Conservation (phyloP, 2,797 vertebrate species). For the Denticeps clupeoides region DNA sequence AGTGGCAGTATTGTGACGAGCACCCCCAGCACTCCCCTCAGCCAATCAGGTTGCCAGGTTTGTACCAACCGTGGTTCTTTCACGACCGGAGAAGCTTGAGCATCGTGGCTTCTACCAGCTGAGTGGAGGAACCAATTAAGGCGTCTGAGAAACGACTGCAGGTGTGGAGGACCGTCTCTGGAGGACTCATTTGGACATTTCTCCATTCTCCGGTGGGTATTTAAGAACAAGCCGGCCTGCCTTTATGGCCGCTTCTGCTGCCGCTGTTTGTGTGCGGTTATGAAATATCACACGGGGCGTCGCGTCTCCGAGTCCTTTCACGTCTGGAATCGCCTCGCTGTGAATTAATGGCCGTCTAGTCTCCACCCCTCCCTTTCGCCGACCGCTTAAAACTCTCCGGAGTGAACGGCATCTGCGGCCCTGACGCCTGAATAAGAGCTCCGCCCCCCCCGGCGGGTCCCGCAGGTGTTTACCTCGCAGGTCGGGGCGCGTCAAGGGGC, state of each 20-base stretch:
- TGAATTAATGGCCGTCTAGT: no score
- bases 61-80: no score
- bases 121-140: constrained; percentile 43
- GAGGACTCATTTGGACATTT: constrained; percentile 38
- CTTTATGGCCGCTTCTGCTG: constrained; percentile 19
- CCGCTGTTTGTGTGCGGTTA: constrained; percentile 19
- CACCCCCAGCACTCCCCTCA: no score
- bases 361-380: no score
- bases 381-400: no score
- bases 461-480: background rate
- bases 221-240: constrained; percentile 26
- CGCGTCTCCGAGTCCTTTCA: background rate
- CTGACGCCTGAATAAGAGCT: no score
- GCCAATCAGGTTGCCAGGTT: no score
- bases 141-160: constrained; percentile 41
- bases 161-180: constrained; percentile 31
- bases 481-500: background rate
- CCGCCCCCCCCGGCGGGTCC: no score
- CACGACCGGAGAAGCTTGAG: constrained; percentile 21
- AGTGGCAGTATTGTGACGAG: no score
- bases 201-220: constrained; percentile 27
- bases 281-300: constrained; percentile 24
- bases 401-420: no score
- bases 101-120: constrained; percentile 26
- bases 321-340: no score